Percentiles rank a stretch among this genome's conserved stretches.
These are phyloP conservation scores for Alloplasta piceator DNA, from an alignment of 2,888 invertebrate genomes.

Conservation along the genomic window DNA sequence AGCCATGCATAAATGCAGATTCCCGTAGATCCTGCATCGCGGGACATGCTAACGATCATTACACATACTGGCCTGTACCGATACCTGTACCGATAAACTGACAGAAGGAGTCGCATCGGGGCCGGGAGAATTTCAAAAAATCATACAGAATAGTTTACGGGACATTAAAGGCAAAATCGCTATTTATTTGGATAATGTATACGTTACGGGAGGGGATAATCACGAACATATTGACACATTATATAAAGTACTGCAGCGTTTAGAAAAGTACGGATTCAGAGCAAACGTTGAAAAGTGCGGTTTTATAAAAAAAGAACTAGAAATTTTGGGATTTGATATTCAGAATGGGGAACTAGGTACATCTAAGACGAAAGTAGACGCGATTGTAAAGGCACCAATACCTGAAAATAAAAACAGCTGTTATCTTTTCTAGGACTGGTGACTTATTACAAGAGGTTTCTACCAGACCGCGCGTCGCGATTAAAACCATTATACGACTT, in stretches of 20 bases:
- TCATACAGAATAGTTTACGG: constrained; percentile 70
- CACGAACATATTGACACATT: constrained; percentile 62
- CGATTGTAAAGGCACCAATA: constrained; percentile 12
- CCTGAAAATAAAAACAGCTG: constrained; percentile 12
- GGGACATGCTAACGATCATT: constrained; percentile 1
- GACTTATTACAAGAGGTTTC: constrained; percentile 11
- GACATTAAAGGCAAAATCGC: constrained; percentile 64
- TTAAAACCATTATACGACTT: constrained; percentile 9
- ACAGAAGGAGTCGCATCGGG: constrained; percentile 11
- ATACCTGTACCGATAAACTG: constrained; percentile 6
- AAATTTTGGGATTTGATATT: constrained; percentile 69
- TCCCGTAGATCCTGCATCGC: neutral
- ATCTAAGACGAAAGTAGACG: constrained; percentile 12
- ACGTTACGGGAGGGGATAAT: constrained; percentile 62
- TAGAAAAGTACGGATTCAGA: constrained; percentile 66
- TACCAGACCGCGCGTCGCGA: neutral
- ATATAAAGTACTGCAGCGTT: constrained; percentile 59
- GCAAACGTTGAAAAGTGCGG: constrained; percentile 63
- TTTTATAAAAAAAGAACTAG: constrained; percentile 66
- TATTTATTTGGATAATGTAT: constrained; percentile 69
- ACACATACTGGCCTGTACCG: neutral
- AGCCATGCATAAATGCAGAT: constrained; percentile 31
- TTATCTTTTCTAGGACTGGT: constrained; percentile 4
- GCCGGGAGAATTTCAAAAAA: neutral
- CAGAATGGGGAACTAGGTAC: neutral